phyloP scores from a whole-genome alignment of 2,888 invertebrate genomes.

The Drosophila seclusa region DNA sequence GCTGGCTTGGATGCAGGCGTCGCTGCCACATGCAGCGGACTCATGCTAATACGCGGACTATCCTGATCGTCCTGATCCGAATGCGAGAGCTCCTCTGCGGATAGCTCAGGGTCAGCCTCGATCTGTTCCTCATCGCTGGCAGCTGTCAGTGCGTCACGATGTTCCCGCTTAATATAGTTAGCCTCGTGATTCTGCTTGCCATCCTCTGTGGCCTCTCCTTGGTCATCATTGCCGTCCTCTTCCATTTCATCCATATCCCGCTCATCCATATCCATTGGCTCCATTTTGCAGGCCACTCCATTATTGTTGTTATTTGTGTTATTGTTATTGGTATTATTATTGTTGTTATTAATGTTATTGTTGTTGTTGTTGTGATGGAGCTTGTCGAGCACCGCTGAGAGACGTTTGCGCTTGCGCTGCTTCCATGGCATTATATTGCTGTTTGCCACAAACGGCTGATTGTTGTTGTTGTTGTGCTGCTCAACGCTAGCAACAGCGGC shows the following conservation, averaged over 20 bases:
- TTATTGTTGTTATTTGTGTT: conserved; percentile 54
- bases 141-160: conserved; percentile 36
- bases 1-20: conserved; percentile 38
- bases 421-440: conserved; percentile 88
- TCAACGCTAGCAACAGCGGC: conserved; percentile 80
- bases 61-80: conserved; percentile 69
- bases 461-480: conserved; percentile 85
- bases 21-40: conserved; percentile 80
- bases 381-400: conserved; percentile 92
- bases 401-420: conserved; percentile 91
- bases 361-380: conserved; percentile 87
- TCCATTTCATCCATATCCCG: conserved; percentile 44
- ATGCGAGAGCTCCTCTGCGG: conserved; percentile 75
- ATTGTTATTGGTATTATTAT: conserved; percentile 68
- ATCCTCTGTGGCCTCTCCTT: conserved; percentile 42
- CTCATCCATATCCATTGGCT: conserved; percentile 73
- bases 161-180: conserved; percentile 67
- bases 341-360: conserved; percentile 77
- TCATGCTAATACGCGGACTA: conserved; percentile 84
- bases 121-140: conserved; percentile 80
- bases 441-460: conserved; percentile 87
- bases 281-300: conserved; percentile 65
- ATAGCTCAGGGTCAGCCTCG: conserved; percentile 71
- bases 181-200: conserved; percentile 48
- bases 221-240: conserved; percentile 45